These are phyloP conservation scores for Anarsia innoxiella DNA, from an alignment of 2,888 invertebrate genomes.

Conservation along the genomic window DNA sequence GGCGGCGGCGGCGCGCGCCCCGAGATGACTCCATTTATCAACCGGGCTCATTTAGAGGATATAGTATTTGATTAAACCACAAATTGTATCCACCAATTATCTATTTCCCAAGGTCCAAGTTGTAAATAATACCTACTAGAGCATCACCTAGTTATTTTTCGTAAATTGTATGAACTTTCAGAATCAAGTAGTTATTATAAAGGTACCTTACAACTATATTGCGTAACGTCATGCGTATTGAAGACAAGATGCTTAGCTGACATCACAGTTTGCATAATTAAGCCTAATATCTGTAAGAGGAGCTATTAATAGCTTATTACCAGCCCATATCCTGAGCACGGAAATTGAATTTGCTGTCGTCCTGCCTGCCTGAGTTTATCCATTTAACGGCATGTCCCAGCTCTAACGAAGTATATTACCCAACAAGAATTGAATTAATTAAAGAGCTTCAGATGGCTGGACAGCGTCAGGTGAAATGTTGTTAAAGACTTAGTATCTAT, in stretches of 20 bases:
- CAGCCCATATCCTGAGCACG: constrained; percentile 31
- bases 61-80: constrained; percentile 48
- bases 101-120: no score
- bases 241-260: no score
- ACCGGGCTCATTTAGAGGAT: constrained; percentile 42
- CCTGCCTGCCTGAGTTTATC: constrained; percentile 39
- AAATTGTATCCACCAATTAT: no score
- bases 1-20: constrained; percentile 23
- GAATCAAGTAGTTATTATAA: no score
- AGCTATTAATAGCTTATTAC: constrained; percentile 31
- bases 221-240: no score
- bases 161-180: no score
- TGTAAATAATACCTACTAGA: no score
- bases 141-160: no score
- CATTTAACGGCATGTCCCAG: constrained; percentile 24
- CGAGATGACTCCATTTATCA: constrained; percentile 50
- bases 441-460: no score
- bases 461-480: no score
- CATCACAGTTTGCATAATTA: constrained; percentile 26
- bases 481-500: no score
- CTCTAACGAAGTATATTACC: background rate
- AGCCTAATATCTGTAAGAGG: constrained; percentile 31
- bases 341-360: constrained; percentile 41
- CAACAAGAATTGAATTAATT: constrained; percentile 2
- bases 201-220: no score